Conservation (phyloP, 2,797 vertebrate genomes). For the Australoheros facetus region DNA sequence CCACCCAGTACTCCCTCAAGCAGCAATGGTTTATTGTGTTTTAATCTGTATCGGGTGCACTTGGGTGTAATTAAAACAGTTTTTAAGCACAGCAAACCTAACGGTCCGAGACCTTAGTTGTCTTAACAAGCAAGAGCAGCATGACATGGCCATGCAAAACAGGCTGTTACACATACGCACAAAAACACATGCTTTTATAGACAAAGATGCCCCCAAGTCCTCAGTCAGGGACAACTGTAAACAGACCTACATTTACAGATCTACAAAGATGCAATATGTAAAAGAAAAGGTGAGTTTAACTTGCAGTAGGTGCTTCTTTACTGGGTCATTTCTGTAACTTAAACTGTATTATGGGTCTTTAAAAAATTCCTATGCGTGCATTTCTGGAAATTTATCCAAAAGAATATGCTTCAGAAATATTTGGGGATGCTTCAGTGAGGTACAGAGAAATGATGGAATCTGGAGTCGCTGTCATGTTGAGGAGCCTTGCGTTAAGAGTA, state of each 20-base stretch:
- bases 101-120: conserved; percentile 15
- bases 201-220: neutral
- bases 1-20: neutral
- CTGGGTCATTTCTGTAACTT: neutral
- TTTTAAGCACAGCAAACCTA: conserved; percentile 39
- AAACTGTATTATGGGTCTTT: neutral
- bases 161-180: conserved; percentile 15
- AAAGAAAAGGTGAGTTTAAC: neutral
- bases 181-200: conserved; percentile 4
- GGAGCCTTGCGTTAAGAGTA: neutral
- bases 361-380: neutral
- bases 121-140: conserved; percentile 48
- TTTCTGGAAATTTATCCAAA: no score
- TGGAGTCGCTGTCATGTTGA: neutral
- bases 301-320: neutral
- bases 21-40: conserved; percentile 16
- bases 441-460: neutral
- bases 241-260: neutral
- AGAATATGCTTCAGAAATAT: neutral
- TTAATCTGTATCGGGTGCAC: conserved; percentile 4
- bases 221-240: neutral
- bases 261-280: neutral
- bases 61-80: conserved; percentile 2
- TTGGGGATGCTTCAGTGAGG: neutral
- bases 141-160: conserved; percentile 78